These are phyloP conservation scores for Sclerodermus sp. DNA, from an alignment of 2,888 invertebrate species.

Conservation along the genomic window DNA sequence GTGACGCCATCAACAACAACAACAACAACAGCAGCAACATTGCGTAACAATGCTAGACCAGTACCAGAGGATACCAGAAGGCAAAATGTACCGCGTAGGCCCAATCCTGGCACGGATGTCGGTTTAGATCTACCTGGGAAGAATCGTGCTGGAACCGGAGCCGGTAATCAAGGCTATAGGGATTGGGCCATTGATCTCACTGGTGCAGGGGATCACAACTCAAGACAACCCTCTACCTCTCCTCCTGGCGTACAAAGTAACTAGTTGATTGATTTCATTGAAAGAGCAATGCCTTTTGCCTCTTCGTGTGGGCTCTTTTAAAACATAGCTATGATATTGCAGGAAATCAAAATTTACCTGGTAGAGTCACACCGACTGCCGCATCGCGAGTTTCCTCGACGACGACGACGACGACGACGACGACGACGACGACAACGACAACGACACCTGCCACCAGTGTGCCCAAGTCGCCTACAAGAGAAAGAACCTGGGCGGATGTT, in stretches of 20 bases:
- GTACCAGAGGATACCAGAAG: constrained; percentile 28
- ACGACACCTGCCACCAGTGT: constrained; percentile 1
- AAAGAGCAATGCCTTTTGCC: too few species aligned
- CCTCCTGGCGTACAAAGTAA: not conserved
- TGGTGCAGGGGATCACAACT: constrained; percentile 38
- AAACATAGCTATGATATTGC: not conserved
- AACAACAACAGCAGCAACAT: constrained; percentile 11
- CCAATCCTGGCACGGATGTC: constrained; percentile 51
- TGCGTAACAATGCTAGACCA: constrained; percentile 1
- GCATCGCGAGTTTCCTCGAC: not conserved
- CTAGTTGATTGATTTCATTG: too few species aligned
- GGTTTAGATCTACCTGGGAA: constrained; percentile 42
- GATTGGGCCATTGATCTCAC: constrained; percentile 48
- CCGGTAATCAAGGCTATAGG: constrained; percentile 37
- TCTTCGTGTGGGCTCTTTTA: too few species aligned
- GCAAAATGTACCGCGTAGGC: constrained; percentile 33
- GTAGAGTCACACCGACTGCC: too few species aligned
- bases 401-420: not conserved
- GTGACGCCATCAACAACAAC: constrained; percentile 23
- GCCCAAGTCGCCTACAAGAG: constrained; percentile 21
- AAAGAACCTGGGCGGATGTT: constrained; percentile 40
- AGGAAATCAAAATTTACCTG: not conserved
- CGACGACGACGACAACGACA: not conserved
- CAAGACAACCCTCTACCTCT: not conserved
- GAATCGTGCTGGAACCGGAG: constrained; percentile 30